Percentiles rank a stretch among this genome's conserved stretches.
These are phyloP conservation scores for Tyria jacobaeae DNA, from an alignment of 2,888 invertebrate genomes.

Conservation along the genomic window DNA sequence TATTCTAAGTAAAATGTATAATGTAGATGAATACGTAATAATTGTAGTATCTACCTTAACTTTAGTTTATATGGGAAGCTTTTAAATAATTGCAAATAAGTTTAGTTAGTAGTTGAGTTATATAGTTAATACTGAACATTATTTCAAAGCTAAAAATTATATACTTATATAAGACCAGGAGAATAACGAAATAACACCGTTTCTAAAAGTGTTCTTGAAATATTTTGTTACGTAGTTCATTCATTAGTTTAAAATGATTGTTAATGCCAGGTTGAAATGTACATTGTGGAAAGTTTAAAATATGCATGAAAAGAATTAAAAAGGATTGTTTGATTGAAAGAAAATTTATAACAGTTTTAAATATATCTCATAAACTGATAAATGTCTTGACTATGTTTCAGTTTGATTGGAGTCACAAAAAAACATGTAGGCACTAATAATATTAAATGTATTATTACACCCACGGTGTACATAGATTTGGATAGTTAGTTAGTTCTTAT, in stretches of 20 bases:
- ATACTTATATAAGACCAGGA: background rate
- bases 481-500: no score
- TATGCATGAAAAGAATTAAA: no score
- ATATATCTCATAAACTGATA: background rate
- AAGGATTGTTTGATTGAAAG: no score
- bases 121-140: background rate
- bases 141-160: no score
- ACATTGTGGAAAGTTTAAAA: no score
- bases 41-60: constrained; percentile 29
- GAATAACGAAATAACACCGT: background rate
- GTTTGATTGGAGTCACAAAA: background rate
- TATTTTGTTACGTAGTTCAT: background rate
- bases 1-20: constrained; percentile 9
- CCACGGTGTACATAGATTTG: no score
- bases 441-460: no score
- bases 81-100: no score
- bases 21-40: constrained; percentile 44
- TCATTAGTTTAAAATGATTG: no score
- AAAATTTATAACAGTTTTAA: background rate
- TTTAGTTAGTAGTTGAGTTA: no score
- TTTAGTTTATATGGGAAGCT: background rate
- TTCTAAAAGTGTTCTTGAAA: background rate
- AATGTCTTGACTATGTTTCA: background rate
- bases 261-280: no score
- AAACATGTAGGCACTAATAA: background rate